A percentile compares a stretch with the other conserved stretches of the same genome.
Evolutionary conservation across 2,113 vertebrate species (phyloP).

Genomic region (Macaca fascicularis): DNA sequence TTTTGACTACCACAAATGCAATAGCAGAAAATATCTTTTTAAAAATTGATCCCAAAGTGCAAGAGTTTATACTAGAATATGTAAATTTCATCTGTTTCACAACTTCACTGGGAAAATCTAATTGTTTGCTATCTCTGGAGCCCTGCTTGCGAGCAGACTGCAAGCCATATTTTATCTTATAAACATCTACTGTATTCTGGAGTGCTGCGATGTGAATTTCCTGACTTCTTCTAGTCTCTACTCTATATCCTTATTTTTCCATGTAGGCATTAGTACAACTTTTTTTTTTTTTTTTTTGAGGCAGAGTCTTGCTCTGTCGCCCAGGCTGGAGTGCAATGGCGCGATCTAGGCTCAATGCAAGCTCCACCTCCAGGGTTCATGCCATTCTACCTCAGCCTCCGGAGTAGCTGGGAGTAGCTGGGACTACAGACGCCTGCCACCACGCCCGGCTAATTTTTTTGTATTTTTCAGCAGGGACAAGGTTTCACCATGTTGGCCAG

Average conservation of each 20-base stretch:
- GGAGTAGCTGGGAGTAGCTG: too few relatives aligned
- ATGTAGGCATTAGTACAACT: neutral
- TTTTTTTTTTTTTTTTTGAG: neutral
- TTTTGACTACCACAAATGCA: constrained; percentile 55
- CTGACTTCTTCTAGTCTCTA: neutral
- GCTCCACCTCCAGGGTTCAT: too few relatives aligned
- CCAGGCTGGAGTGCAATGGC: too few relatives aligned
- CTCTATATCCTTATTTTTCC: neutral
- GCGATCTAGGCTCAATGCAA: too few relatives aligned
- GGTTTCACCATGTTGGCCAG: too few relatives aligned
- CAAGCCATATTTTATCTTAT: constrained; percentile 29
- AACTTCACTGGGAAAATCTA: constrained; percentile 64
- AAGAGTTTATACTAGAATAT: constrained; percentile 57
- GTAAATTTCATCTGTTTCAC: constrained; percentile 61
- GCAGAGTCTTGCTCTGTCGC: too few relatives aligned
- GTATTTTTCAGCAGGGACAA: too few relatives aligned
- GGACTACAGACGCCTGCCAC: too few relatives aligned
- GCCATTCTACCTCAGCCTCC: too few relatives aligned
- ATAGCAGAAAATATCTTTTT: constrained; percentile 47
- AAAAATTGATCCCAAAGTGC: constrained; percentile 65
- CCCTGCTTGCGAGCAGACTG: constrained; percentile 6
- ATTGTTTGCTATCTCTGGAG: constrained; percentile 56
- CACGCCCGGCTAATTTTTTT: too few relatives aligned
- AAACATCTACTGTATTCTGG: constrained; percentile 32
- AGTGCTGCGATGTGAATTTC: constrained; percentile 25